A percentile compares a stretch with the other conserved stretches of the same genome.
phyloP scores from a whole-genome alignment of 2,888 invertebrate species.

The Herminia tarsipennalis region DNA sequence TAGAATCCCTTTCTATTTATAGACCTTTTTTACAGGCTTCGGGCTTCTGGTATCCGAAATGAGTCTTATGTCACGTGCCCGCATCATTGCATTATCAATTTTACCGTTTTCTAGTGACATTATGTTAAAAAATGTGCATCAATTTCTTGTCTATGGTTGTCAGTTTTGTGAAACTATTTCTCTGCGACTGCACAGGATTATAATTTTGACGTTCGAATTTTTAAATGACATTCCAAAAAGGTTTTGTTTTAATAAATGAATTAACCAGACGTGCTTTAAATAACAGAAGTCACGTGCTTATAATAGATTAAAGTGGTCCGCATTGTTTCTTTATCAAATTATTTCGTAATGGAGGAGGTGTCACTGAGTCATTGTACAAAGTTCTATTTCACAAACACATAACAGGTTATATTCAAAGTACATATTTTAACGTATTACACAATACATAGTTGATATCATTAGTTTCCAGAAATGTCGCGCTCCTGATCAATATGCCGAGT shows the following conservation, averaged over 20 bases:
- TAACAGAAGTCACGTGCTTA: conserved; percentile 10
- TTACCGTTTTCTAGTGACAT: conserved; percentile 8
- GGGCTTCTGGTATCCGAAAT: conserved; percentile 15
- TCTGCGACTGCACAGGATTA: too few species aligned
- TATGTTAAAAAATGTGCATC: conserved; percentile 17
- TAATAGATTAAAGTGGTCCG: conserved; percentile 8
- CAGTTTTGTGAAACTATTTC: neutral
- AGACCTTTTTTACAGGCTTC: conserved; percentile 18
- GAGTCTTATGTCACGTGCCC: conserved; percentile 17
- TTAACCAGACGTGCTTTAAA: too few species aligned
- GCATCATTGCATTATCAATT: conserved; percentile 9
- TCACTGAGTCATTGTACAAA: conserved; percentile 53
- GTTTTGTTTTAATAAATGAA: too few species aligned
- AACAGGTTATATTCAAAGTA: conserved; percentile 41
- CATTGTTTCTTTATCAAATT: conserved; percentile 37
- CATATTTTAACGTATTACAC: conserved; percentile 45
- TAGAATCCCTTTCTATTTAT: conserved; percentile 15
- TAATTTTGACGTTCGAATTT: too few species aligned
- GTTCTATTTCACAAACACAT: conserved; percentile 47
- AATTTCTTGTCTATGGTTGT: conserved; percentile 3
- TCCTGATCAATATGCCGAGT: conserved; percentile 23
- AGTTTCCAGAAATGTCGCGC: conserved; percentile 16
- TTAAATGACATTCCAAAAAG: too few species aligned
- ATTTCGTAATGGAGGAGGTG: conserved; percentile 40
- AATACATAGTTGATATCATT: conserved; percentile 20